phyloP scores from a whole-genome alignment of 2,797 vertebrate genomes.

The Lacerta agilis region DNA sequence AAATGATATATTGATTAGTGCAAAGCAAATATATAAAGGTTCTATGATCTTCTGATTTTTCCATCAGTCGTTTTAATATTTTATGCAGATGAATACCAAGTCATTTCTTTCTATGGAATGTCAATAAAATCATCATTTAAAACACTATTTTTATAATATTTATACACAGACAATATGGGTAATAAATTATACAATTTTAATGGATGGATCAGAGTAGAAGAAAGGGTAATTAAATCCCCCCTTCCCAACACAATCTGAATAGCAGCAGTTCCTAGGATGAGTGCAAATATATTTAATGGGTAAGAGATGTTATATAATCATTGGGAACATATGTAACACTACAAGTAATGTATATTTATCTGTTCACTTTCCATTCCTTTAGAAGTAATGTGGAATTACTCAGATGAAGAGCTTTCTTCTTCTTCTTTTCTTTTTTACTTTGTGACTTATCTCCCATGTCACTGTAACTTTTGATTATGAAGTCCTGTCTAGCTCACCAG shows the following conservation, averaged over 20 bases:
- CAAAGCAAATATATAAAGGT: neutral
- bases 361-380: neutral
- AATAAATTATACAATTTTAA: neutral
- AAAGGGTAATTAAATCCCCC: neutral
- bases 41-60: neutral
- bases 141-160: neutral
- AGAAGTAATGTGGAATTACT: neutral
- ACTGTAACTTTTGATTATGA: neutral
- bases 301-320: neutral
- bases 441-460: conserved; percentile 32
- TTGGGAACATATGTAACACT: conserved; percentile 10
- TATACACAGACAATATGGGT: neutral
- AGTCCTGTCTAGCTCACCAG: conserved; percentile 32
- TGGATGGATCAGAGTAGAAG: neutral
- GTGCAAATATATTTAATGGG: neutral
- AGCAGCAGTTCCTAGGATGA: neutral
- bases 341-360: neutral
- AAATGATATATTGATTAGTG: neutral
- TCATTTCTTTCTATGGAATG: conserved; percentile 7
- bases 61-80: neutral
- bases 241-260: neutral
- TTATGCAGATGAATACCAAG: neutral
- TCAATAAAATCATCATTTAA: neutral
- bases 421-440: neutral
- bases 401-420: conserved; percentile 16